Base-by-base conservation (phyloP, 2,797 vertebrate species). In the Danio albolineatus region DNA sequence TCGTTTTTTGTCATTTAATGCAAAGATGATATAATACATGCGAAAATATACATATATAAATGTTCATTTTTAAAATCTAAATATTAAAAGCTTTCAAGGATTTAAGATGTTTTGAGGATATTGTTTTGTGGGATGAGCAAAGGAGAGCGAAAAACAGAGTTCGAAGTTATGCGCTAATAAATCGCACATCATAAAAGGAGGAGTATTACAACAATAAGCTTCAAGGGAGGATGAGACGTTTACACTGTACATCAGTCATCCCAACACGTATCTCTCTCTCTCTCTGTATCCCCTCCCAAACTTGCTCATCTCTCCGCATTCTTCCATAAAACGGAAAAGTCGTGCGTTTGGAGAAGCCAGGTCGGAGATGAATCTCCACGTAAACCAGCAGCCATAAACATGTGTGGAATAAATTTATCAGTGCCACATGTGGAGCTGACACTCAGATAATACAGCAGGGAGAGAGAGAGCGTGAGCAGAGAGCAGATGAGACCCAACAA, bases 341-440 rank as follows among this genome's bases (percentile, higher is more conserved):
- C 4, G 36, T 53, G 54, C 0, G 0, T 51, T 53, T 46, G 64
- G 21, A 69, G 66, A 82, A 64, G 73, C 38, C 54, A 43, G 43
- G 46, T 38, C 67, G 17, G n/a, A 28, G 71, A 46, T 78, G 82
- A 72, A 76, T 56, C 61, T 70, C 9, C 6, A 56, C 16, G 12
- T 69, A 85, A 76, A 87, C 84, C 70, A 84, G 88, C 89, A 84
- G 89, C 88, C 89, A 89, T 92, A 93, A 93, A 92, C 91, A 92
- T 87, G 85, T 86, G 87, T 87, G 85, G 90, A 59, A 90, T 90
- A 89, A 90, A 93, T 93, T 91, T 91, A 91, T 92, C 92, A 92
- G 89, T 82, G 78, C 17, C 88, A 86, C 91, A 91, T 92, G 91
- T 92, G 91, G 82, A 73, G 70, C 88, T 92, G 92, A 93, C 92